Evolutionary conservation across 2,113 vertebrate genomes (phyloP), one percentile per base, ranked within the genome.

Genomic region (Uropsilus gracilis): DNA sequence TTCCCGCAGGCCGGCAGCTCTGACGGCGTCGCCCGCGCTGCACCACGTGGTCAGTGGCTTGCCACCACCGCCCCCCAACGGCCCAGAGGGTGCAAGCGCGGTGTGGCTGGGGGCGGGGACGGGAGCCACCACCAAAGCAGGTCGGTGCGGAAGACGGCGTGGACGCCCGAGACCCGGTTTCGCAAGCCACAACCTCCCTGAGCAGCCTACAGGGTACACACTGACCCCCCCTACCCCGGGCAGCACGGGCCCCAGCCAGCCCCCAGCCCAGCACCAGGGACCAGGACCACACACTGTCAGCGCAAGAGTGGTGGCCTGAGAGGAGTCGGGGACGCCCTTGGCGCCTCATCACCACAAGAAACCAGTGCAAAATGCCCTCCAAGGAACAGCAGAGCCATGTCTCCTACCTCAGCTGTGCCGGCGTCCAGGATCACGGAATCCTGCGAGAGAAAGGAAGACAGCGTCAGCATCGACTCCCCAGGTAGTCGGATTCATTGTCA

Each of bases 341-440:
- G 34, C 68, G 28, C 20, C 6, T 20, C 37, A 26, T 32, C 32
- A 12, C n/a, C 22, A 61, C 77, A 66, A 37, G 57, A 85, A 86
- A 50, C 24, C 57, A 46, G 3, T 4, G 81, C 18, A 71, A 64
- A 86, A 78, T 22, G 3, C 44, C 42, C 46, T 69, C 71, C 64
- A 82, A 94, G 50, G 42, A 50, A 37, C 18, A 86, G 50, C 4
- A 80, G 95, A 80, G 48, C 13, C 96, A n/a, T 30, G 76, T 83
- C 81, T 97, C 98, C 97, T 98, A 98, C 98, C 98, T 98, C 98
- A 76, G 73, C 39, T 68, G 73, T 95, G 94, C 95, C 83, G 69
- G 90, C 91, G 94, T 96, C 86, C 94, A 93, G 68, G 2, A 78
- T 92, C 50, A 81, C 93, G 64, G 96, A 97, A 97, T 97, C 98